A percentile compares a stretch with the other conserved stretches of the same genome.
phyloP scores from a whole-genome alignment of 2,888 invertebrate genomes.

The Harmothoe impar region DNA sequence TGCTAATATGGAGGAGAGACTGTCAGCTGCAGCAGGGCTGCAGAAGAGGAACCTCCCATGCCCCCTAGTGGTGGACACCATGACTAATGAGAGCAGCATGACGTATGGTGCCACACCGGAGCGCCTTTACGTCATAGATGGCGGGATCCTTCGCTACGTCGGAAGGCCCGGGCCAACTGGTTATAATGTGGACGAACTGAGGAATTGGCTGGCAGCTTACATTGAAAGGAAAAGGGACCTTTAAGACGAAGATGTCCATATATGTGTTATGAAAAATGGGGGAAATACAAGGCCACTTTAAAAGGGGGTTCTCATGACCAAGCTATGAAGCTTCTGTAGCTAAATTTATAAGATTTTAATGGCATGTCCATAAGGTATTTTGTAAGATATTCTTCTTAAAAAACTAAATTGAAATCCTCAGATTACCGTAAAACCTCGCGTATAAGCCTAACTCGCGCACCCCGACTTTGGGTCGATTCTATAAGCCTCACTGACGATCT shows the following conservation, averaged over 20 bases:
- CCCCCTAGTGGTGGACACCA: conserved; percentile 73
- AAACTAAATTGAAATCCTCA: no score
- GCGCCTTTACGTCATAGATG: conserved; percentile 74
- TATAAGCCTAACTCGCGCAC: no score
- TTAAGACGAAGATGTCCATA: background rate
- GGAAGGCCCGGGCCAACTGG: conserved; percentile 74
- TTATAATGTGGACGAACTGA: conserved; percentile 64
- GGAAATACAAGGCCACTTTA: no score
- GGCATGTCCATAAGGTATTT: no score
- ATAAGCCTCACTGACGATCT: no score
- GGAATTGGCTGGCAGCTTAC: conserved; percentile 31
- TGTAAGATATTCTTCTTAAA: no score
- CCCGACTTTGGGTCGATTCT: no score
- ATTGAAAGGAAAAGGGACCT: background rate
- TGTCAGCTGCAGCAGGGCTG: conserved; percentile 70
- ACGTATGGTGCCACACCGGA: conserved; percentile 75
- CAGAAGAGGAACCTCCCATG: conserved; percentile 62
- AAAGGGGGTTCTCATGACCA: no score
- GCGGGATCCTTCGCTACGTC: conserved; percentile 73
- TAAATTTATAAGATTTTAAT: no score
- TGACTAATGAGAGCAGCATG: conserved; percentile 72
- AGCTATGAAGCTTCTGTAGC: no score
- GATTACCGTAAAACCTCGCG: no score
- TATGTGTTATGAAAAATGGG: no score
- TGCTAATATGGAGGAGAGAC: conserved; percentile 68